Evolutionary conservation across 2,888 invertebrate genomes (phyloP).

Genomic region (Fragum sueziense): DNA sequence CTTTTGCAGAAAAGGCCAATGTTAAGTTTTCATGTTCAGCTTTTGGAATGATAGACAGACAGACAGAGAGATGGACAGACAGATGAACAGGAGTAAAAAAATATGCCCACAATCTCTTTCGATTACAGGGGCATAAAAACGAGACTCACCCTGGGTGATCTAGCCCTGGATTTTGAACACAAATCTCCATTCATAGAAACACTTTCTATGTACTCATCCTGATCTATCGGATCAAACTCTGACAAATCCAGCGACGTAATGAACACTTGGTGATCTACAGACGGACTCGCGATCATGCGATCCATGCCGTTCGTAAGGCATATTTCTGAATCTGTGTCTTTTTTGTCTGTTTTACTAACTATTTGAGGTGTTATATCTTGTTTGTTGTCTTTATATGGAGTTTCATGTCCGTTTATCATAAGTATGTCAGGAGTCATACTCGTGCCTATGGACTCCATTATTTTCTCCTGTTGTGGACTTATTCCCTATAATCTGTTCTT

Average conservation of each 20-base stretch:
- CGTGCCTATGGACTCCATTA: slow-evolving; percentile 7
- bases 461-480: background rate
- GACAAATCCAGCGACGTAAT: slow-evolving; percentile 47
- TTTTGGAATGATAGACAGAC: too few species aligned
- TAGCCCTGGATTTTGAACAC: background rate
- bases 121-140: too few species aligned
- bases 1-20: too few species aligned
- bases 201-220: slow-evolving; percentile 32
- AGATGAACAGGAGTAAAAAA: too few species aligned
- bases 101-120: too few species aligned
- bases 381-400: background rate
- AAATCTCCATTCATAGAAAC: slow-evolving; percentile 14
- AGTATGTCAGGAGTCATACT: slow-evolving; percentile 18
- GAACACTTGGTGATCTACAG: slow-evolving; percentile 37
- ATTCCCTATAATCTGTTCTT: background rate
- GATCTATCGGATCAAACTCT: slow-evolving; percentile 26
- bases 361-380: background rate
- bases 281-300: background rate
- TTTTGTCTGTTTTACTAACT: background rate
- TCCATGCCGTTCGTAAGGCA: background rate
- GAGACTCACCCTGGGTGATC: slow-evolving; percentile 3
- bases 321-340: background rate
- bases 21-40: too few species aligned
- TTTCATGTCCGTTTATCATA: background rate
- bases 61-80: too few species aligned